Percentiles rank a stretch among this genome's conserved stretches.
phyloP scores from a whole-genome alignment of 2,888 invertebrate genomes.

The Stenodera caucasica region DNA sequence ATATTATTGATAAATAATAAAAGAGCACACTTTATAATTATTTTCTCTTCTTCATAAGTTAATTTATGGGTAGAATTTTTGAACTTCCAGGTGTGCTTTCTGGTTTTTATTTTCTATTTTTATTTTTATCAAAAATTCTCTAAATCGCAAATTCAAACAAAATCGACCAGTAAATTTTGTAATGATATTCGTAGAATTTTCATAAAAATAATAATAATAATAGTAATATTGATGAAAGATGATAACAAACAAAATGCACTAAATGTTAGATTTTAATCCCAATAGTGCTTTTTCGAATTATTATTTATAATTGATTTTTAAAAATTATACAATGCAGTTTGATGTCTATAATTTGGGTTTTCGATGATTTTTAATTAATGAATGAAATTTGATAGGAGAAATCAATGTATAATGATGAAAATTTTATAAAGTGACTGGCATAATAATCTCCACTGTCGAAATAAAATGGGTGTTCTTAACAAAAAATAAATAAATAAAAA shows the following conservation, averaged over 20 bases:
- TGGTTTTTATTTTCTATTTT: neutral
- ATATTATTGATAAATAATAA: conserved; percentile 8
- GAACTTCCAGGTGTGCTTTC: neutral
- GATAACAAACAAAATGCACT: neutral
- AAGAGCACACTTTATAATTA: too few species aligned
- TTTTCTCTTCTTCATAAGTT: too few species aligned
- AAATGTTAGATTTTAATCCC: neutral
- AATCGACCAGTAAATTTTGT: conserved; percentile 53
- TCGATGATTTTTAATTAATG: too few species aligned
- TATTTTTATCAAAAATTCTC: too few species aligned
- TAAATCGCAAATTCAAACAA: too few species aligned
- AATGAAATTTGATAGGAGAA: neutral
- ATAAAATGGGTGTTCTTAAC: conserved; percentile 29
- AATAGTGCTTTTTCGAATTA: neutral
- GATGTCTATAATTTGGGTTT: conserved; percentile 20
- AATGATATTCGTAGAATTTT: conserved; percentile 48
- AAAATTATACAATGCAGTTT: conserved; percentile 29
- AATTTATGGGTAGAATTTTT: neutral
- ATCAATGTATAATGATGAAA: conserved; percentile 6
- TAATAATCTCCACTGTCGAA: conserved; percentile 8
- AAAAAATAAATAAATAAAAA: conserved; percentile 28
- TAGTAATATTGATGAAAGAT: too few species aligned
- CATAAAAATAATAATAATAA: conserved; percentile 32
- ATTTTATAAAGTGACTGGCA: conserved; percentile 24
- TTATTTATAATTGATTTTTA: conserved; percentile 23